Evolutionary conservation across 1,140 invertebrate species (phyloP), one percentile per base, ranked within the genome.

Genomic region (Cecropterus lyciades): DNA sequence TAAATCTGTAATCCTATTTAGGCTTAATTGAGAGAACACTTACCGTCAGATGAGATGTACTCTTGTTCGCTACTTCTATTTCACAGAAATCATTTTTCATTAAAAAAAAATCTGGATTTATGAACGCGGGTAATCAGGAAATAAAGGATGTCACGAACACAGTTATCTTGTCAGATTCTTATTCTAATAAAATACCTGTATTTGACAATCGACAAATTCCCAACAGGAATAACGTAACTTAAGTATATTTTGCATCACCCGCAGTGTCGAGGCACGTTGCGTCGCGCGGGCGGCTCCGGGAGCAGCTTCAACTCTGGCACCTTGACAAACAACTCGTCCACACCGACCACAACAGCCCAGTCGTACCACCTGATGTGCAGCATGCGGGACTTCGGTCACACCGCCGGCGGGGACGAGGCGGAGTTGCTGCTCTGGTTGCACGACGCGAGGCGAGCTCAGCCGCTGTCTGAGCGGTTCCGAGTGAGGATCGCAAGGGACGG

Each of bases 391-490:
- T 98, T 98, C 82, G 96, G 96, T 0, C 96, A 97, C 75, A 95
- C 95, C 11, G 94, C 97, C 11, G 97, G 97, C 0, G 95, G 95
- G 0, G 97, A 98, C 86, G 97, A 98, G 79, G 95, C 96, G 0
- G 97, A 98, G 91, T 95, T 98, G 4, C 96, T 97, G 73, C 96
- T 98, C 77, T 97, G 97, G 46, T 85, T 99, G 0, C 98, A 97
- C 85, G 97, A 98, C 86, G 95, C 95, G 1, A 95, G 94, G 73
- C 94, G 95, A 63, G 93, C 93, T 60, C 94, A 94, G 43, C 95
- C 95, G 37, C 86, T 96, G 73, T 98, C 97, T 69, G 97, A 98
- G 86, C 93, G 97, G 63, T 98, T 98, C 93, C 93, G 98, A 78
- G 96, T 98, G 45, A 94, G 95, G 79, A 96, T 98, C 82, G 96